phyloP scores from a whole-genome alignment of 2,113 vertebrate species.

The Bos indicus region DNA sequence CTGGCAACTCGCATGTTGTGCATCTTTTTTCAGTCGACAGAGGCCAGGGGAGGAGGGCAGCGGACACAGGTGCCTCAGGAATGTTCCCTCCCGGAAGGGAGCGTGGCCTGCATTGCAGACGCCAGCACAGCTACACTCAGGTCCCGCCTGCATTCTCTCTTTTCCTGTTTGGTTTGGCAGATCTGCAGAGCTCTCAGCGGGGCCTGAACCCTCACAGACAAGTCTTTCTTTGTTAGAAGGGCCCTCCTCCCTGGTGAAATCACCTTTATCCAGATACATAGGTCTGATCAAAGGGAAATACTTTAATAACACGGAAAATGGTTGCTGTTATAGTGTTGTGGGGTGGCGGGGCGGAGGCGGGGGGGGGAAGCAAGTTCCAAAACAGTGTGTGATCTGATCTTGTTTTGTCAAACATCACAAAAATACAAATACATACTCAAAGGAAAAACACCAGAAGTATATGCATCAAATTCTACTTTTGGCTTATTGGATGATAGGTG shows the following conservation, averaged over 20 bases:
- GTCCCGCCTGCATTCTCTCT: neutral
- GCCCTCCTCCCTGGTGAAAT: neutral
- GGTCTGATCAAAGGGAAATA: neutral
- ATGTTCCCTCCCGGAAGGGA: neutral
- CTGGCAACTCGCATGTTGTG: neutral
- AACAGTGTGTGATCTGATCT: neutral
- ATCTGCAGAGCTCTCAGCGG: neutral
- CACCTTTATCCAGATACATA: neutral
- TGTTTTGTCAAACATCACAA: neutral
- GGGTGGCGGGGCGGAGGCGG: too few species aligned
- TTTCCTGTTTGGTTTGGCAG: neutral
- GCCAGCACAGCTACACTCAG: too few species aligned
- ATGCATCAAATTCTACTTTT: neutral
- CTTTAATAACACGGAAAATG: neutral
- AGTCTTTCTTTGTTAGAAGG: neutral
- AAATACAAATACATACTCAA: neutral
- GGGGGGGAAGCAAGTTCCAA: neutral
- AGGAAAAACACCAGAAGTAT: neutral
- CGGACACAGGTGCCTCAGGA: neutral
- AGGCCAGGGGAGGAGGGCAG: neutral
- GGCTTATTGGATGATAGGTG: neutral
- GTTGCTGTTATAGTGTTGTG: neutral
- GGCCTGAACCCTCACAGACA: neutral
- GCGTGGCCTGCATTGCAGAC: fast-evolving
- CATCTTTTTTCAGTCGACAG: neutral